phyloP scores from a whole-genome alignment of 2,113 vertebrate genomes.

The Rhea pennata region DNA sequence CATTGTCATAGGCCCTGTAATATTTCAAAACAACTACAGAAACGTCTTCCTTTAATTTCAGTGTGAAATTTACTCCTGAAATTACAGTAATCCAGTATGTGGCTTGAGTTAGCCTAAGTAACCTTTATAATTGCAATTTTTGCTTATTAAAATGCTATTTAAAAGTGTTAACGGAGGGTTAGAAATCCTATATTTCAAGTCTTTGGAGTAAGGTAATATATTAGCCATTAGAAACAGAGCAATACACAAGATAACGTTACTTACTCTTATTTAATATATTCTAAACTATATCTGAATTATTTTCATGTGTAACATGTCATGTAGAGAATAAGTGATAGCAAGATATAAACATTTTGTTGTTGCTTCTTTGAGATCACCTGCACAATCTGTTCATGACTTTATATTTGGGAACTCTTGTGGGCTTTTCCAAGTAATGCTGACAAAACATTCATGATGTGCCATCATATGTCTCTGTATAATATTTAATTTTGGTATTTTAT shows the following conservation, averaged over 20 bases:
- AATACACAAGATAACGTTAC: not conserved
- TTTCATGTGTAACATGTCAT: not conserved
- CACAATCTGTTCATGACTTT: not conserved
- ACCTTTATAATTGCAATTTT: not conserved
- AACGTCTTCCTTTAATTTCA: not conserved
- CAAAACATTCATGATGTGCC: not conserved
- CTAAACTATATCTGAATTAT: not conserved
- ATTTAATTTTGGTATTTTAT: slow-evolving; percentile 14
- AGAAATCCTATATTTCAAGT: not conserved
- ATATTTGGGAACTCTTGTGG: not conserved
- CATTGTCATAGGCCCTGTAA: not conserved
- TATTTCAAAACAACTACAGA: not conserved
- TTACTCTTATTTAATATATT: not conserved
- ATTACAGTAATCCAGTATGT: not conserved
- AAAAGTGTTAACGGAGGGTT: not conserved
- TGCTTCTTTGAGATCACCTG: not conserved
- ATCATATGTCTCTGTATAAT: not conserved
- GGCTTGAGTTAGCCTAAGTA: not conserved
- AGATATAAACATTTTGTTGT: not conserved
- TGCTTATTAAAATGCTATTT: not conserved
- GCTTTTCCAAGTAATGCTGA: not conserved
- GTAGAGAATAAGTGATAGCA: not conserved
- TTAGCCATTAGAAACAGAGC: not conserved
- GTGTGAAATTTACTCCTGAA: not conserved
- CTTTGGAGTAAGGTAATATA: not conserved